Evolutionary conservation across 2,797 vertebrate species (phyloP).

Genomic region (Enteromius unitaeniatus): DNA sequence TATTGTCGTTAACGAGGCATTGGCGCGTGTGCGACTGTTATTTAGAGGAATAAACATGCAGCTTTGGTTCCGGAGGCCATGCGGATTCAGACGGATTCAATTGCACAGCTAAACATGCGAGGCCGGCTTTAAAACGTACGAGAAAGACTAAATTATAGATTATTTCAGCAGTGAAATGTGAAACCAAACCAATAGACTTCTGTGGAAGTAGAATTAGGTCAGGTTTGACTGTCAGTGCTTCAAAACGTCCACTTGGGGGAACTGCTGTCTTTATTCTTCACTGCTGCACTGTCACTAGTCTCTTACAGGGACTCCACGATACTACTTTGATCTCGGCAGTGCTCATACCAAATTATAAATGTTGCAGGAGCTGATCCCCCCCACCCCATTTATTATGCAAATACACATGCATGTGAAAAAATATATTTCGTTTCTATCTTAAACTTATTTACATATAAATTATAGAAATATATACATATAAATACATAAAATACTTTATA

Average conservation of each 20-base stretch:
- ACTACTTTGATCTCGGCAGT: not conserved
- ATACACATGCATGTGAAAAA: too few relatives aligned
- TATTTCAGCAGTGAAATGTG: not conserved
- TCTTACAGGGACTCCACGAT: not conserved
- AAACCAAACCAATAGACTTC: not conserved
- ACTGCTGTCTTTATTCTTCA: not conserved
- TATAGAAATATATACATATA: too few relatives aligned
- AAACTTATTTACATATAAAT: too few relatives aligned
- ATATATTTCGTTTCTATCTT: too few relatives aligned
- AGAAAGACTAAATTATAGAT: not conserved
- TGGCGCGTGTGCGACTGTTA: not conserved
- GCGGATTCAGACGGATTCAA: not conserved
- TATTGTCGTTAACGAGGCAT: not conserved
- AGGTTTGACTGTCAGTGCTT: not conserved
- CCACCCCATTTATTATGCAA: too few relatives aligned
- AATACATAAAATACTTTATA: too few relatives aligned
- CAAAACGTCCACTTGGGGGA: constrained; percentile 22
- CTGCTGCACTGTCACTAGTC: not conserved
- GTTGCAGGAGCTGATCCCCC: not conserved
- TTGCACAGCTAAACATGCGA: not conserved
- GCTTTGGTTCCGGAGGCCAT: not conserved
- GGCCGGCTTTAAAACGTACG: not conserved
- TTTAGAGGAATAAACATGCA: not conserved
- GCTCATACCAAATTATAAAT: not conserved
- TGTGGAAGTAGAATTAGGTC: not conserved